Evolutionary conservation across 1,140 invertebrate species (phyloP).

Genomic region (Tetranychus urticae): DNA sequence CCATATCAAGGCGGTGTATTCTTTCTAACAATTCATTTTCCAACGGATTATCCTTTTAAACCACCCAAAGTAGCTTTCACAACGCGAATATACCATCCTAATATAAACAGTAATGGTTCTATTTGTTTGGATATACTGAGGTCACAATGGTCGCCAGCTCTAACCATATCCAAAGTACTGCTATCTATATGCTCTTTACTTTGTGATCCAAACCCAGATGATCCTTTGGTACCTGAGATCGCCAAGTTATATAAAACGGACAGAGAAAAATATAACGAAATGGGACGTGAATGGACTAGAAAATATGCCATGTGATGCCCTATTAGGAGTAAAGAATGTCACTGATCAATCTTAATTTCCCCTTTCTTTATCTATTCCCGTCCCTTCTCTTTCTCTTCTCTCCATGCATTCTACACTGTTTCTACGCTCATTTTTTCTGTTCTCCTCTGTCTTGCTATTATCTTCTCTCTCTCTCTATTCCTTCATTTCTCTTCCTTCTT

Average conservation of each 20-base stretch:
- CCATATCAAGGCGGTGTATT: constrained; percentile 98
- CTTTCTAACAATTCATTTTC: constrained; percentile 98
- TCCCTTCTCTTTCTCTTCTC: too few relatives aligned
- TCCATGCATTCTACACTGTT: background rate
- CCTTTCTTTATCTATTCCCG: too few relatives aligned
- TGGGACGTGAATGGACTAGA: constrained; percentile 94
- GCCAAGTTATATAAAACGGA: constrained; percentile 29
- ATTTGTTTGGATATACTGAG: constrained; percentile 87
- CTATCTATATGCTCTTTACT: constrained; percentile 81
- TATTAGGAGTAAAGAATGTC: too few relatives aligned
- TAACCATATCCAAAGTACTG: constrained; percentile 82
- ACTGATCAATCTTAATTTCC: too few relatives aligned
- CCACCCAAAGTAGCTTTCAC: constrained; percentile 91
- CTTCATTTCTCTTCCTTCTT: background rate
- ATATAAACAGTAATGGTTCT: constrained; percentile 87
- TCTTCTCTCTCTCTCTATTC: background rate
- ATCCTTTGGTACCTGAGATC: constrained; percentile 31
- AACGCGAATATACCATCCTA: constrained; percentile 85
- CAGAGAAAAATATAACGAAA: constrained; percentile 60
- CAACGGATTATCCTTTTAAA: constrained; percentile 92
- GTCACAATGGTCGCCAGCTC: constrained; percentile 82
- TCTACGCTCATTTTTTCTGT: background rate
- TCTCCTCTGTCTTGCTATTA: background rate
- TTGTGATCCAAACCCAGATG: constrained; percentile 81
- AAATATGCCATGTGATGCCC: constrained; percentile 38